A percentile compares a stretch with the other conserved stretches of the same genome.
These are phyloP conservation scores for Silurus asotus DNA, from an alignment of 2,113 vertebrate genomes.

Conservation along the genomic window DNA sequence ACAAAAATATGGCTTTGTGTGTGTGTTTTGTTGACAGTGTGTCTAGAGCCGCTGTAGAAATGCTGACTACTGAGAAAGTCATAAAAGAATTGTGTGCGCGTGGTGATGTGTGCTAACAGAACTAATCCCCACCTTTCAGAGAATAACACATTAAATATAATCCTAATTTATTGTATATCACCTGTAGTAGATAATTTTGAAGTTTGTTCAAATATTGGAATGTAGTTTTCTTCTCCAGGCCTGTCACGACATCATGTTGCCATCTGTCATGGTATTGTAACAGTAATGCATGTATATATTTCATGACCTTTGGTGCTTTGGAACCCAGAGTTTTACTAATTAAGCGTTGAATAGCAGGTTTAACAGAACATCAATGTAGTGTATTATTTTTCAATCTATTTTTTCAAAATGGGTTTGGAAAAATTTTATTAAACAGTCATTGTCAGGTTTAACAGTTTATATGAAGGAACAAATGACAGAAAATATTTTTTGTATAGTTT, in stretches of 20 bases:
- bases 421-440: neutral
- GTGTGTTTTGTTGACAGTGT: constrained; percentile 6
- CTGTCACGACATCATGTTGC: neutral
- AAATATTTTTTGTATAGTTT: neutral
- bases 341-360: neutral
- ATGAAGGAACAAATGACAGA: neutral
- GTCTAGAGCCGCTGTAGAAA: constrained; percentile 12
- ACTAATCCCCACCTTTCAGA: no score
- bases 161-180: no score
- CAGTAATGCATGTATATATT: neutral
- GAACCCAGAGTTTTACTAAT: neutral
- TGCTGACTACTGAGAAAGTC: constrained; percentile 18
- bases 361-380: neutral
- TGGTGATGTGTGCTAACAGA: no score
- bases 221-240: neutral
- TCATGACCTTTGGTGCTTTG: neutral
- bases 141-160: no score
- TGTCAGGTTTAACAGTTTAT: constrained; percentile 14
- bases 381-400: neutral
- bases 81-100: neutral
- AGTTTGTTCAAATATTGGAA: no score
- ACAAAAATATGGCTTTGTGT: neutral
- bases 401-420: neutral
- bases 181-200: no score
- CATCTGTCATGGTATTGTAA: neutral